Percentiles rank a stretch among this genome's conserved stretches.
Evolutionary conservation across 2,888 invertebrate species (phyloP).

Genomic region (Ametastegia equiseti): DNA sequence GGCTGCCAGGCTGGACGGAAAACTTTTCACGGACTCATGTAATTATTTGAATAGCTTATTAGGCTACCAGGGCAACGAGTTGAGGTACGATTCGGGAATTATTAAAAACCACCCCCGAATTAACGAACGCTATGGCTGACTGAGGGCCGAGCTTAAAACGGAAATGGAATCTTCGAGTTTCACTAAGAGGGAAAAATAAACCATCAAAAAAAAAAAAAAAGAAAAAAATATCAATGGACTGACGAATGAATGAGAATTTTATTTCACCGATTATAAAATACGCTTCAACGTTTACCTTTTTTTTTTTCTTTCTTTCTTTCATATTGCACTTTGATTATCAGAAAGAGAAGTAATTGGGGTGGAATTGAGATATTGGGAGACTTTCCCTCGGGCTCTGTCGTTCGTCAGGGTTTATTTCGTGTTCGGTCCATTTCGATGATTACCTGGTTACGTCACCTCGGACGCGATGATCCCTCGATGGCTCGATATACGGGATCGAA

Average conservation of each 20-base stretch:
- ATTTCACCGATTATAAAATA: neutral
- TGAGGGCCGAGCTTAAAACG: neutral
- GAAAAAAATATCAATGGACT: neutral
- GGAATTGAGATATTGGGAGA: slow-evolving; percentile 42
- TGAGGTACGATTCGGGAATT: slow-evolving; percentile 7
- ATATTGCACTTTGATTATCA: slow-evolving; percentile 13
- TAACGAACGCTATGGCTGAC: neutral
- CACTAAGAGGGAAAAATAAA: neutral
- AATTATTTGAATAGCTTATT: slow-evolving; percentile 38
- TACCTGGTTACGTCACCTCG: slow-evolving; percentile 55
- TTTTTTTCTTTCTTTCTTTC: neutral
- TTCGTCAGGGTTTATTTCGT: slow-evolving; percentile 52
- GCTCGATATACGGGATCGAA: slow-evolving; percentile 9
- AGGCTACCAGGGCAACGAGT: slow-evolving; percentile 24
- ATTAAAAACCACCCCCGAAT: slow-evolving; percentile 6
- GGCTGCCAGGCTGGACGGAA: neutral
- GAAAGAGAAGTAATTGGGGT: slow-evolving; percentile 32
- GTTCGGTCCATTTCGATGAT: slow-evolving; percentile 63
- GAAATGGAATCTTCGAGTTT: neutral
- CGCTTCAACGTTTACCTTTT: neutral
- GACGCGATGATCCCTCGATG: slow-evolving; percentile 45
- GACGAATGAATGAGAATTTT: neutral
- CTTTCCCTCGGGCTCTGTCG: slow-evolving; percentile 2
- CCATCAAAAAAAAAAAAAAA: neutral
- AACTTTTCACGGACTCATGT: slow-evolving; percentile 30